Percentiles rank a stretch among this genome's conserved stretches.
Conservation (phyloP, 2,113 vertebrate genomes). For the Accipiter cooperii region DNA sequence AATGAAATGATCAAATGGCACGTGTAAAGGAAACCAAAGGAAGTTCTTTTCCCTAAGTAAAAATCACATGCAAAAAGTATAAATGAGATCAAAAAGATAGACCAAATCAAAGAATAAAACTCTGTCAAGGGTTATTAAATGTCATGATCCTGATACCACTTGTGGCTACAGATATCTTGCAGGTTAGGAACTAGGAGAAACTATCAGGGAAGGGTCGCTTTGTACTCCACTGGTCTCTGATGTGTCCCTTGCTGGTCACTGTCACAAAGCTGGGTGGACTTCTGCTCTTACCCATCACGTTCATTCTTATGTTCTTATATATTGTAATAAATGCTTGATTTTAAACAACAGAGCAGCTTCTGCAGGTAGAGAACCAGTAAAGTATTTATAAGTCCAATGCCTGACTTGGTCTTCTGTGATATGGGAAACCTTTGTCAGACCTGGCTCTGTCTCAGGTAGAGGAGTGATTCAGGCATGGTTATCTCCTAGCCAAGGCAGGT, state of each 20-base stretch:
- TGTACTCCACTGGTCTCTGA: neutral
- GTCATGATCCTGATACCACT: neutral
- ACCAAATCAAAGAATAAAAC: neutral
- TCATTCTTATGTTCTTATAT: neutral
- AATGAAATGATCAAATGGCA: neutral
- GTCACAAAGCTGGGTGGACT: neutral
- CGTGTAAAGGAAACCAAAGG: neutral
- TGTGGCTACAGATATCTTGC: neutral
- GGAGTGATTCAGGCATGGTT: neutral
- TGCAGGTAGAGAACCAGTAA: neutral
- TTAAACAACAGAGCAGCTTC: neutral
- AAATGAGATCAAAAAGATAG: neutral
- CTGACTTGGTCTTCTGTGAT: rapidly evolving
- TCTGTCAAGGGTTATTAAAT: neutral
- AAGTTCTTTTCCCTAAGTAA: neutral
- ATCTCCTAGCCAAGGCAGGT: neutral
- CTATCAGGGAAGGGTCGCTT: neutral
- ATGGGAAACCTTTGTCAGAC: neutral
- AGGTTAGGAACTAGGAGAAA: neutral
- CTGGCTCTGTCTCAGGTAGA: neutral
- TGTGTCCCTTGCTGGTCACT: neutral
- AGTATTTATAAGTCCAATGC: neutral
- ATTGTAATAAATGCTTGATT: neutral
- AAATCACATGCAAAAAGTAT: neutral
- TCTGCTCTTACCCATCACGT: neutral